Base-by-base conservation (phyloP, 2,888 invertebrate species). In the Leptura quadrifasciata region DNA sequence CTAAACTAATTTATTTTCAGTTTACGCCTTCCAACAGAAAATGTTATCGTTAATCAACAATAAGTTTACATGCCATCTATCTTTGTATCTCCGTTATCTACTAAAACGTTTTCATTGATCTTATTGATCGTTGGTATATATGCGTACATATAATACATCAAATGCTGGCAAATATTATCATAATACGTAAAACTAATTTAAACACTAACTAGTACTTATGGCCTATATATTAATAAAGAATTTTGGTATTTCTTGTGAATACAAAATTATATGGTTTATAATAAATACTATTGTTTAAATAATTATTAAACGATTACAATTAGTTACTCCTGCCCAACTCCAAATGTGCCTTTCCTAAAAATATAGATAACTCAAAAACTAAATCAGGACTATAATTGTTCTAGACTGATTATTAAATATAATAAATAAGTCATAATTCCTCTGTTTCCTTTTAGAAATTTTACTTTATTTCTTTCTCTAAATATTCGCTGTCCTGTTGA, bases 81-180 rank as follows among this genome's bases (percentile, higher is more conserved):
- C 47, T 47, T 47, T 47, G 47, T 47, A 47, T 47, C 47, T 47
- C 47, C n/a, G 15, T 47, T 47, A 47, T 47, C 47, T 47, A 47
- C n/a, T 47, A 47, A n/a, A 47, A 47, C 47, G 47, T 47, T 47
- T 47, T 47, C n/a, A 12, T 47, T n/a, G 47, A n/a, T 47, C 47
- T 20, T 39, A 63, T 63, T 20, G 63, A 63, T 63, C 39, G 20
- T 6, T 39, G 12, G 1, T 39, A 47, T 15, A 47, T 39, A 21
- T 63, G 20, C 39, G 39, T 35, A 35, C 31, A 24, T 21, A 31
- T 17, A 35, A 8, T 35, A 63, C 21, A 18, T 39, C 39, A 39
- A 63, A 63, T 39, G 39, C 10, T 63, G 63, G 61, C 61, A 61
- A 35, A 61, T 17, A 63, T 39, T 15, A 20, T 39, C 9, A 21